Evolutionary conservation across 2,113 vertebrate genomes (phyloP).

Genomic region (Hiodon alosoides): DNA sequence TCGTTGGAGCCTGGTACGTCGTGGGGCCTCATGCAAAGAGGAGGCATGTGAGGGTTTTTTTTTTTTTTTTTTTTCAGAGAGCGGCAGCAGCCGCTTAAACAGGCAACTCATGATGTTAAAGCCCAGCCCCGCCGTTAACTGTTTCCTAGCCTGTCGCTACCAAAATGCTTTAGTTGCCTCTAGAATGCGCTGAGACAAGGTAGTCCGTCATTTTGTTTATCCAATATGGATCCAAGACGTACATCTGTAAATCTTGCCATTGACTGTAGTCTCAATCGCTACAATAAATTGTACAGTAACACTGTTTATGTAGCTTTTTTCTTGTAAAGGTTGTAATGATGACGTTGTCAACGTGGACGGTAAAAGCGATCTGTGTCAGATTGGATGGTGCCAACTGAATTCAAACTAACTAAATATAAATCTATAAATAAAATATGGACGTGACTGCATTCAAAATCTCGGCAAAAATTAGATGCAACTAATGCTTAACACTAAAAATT

Average conservation of each 20-base stretch:
- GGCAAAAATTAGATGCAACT: not conserved
- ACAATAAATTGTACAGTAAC: too few species aligned
- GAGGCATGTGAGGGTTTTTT: not conserved
- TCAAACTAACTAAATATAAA: too few species aligned
- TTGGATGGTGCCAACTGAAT: too few species aligned
- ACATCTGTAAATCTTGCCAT: not conserved
- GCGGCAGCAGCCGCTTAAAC: not conserved
- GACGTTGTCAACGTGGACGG: too few species aligned
- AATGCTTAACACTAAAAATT: not conserved
- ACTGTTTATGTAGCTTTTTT: too few species aligned
- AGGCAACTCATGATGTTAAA: not conserved
- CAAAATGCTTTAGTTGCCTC: not conserved
- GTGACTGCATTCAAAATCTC: too few species aligned
- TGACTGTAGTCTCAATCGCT: too few species aligned
- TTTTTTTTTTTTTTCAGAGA: not conserved
- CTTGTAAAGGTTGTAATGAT: too few species aligned
- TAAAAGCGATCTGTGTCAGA: too few species aligned
- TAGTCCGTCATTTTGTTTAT: not conserved
- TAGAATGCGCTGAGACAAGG: not conserved
- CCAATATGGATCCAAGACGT: too few species aligned
- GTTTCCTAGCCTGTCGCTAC: not conserved
- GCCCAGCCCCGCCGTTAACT: not conserved
- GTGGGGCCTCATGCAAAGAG: not conserved
- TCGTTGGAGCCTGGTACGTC: not conserved
- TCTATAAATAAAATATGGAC: not conserved